Base-by-base conservation (phyloP, 1,140 invertebrate species). In the Phenacoccus solenopsis region DNA sequence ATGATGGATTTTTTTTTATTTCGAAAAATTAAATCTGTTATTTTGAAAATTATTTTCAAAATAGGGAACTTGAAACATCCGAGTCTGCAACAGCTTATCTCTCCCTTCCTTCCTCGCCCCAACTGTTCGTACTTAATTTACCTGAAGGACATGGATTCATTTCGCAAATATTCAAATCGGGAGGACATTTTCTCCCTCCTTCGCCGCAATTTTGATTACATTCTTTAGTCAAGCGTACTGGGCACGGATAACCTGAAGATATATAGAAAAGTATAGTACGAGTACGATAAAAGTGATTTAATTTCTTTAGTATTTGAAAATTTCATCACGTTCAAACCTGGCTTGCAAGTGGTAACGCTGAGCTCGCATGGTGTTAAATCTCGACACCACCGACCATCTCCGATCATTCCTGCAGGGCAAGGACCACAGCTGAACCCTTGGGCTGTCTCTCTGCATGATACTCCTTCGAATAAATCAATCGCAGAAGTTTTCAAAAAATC, bases 341-440 rank as follows among this genome's bases (percentile, higher is more conserved):
- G 59, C 25, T 27, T 64, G 20, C 59, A 64, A 25, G 59, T 64
- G 13, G 59, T 64, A 20, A 64, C 59, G 12, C 13, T 5, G 3
- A 16, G 38, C 9, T 64, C 59, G 22, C 59, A 64, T 9, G 59
- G 59, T 24, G 59, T 64, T 22, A 64, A 24, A 5, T 64, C 59
- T 64, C 84, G 82, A 77, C 93, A 96, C 9, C 82, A 79, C 73
- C 84, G 80, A 0, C 94, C 95, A 77, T 97, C 88, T 22, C 94
- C 94, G 12, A 84, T 81, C 77, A 88, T 91, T 12, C 93, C 93
- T 7, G 78, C 68, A 1, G 94, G 94, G 81, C 94, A 97, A 0
- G 86, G 77, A 1, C 90, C 93, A 75, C 84, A 89, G 76, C 75
- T 84, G 73, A 85, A 88, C 59, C 90, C 90, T 71, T 84, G 83